Evolutionary conservation across 2,888 invertebrate genomes (phyloP), one percentile per base, ranked within the genome.

Genomic region (Ophion ellenae): DNA sequence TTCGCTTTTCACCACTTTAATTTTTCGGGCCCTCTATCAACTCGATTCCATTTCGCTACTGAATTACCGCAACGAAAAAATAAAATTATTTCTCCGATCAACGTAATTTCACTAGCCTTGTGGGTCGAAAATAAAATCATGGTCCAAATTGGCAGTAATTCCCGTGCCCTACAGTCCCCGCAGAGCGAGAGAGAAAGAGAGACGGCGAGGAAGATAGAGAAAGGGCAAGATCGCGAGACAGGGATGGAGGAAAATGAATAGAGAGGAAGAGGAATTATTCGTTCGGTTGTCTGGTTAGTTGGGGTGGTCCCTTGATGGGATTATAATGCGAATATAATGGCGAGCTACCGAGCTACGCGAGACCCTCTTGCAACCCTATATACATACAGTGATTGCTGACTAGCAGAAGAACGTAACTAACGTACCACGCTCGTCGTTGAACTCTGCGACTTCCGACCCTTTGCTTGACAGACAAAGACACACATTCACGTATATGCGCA

Each of bases 301-400:
- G 87, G 89, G 90, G 90, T 90, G 91, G 90, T 91, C 91, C 89
- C 88, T 90, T 92, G 92, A 93, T 93, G 92, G 90, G 92, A 92
- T 93, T 93, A 92, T 93, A 93, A 93, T 93, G 92, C 90, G 93
- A 92, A 92, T 92, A 92, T 93, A 93, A 93, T 93, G 90, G 91
- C 90, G 89, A 89, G 91, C 93, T 92, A 92, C 93, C 90, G 93
- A 86, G 88, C 90, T 93, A 93, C 92, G 92, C 92, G 88, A 78
- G 78, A 86, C 88, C 89, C 87, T 89, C 88, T 74, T 79, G 84
- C 81, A 74, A 73, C 83, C 79, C 77, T 78, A 77, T 66, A 79
- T 61, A 79, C 83, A 59, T 24, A 80, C 17, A 73, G 45, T 28
- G 45, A 70, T 70, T 24, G 66, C 45, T 57, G 45, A 67, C 20